phyloP scores from a whole-genome alignment of 2,797 vertebrate species.

The Semaprochilodus insignis region DNA sequence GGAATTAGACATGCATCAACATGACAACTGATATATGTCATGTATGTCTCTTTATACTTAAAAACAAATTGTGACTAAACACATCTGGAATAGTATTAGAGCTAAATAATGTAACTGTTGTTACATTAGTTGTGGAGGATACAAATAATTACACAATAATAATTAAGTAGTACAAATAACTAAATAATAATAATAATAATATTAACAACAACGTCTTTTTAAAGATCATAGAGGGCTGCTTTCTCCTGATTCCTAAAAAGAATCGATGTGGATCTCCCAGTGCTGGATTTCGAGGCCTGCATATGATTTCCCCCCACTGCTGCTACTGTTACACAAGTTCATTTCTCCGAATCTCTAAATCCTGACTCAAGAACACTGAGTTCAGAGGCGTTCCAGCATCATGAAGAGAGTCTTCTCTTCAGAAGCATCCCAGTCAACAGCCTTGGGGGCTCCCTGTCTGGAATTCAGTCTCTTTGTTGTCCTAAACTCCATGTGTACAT shows the following conservation, averaged over 20 bases:
- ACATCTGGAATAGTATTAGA: no score
- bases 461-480: slow-evolving; percentile 47
- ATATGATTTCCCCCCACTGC: background rate
- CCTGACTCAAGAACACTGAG: background rate
- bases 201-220: no score
- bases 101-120: no score
- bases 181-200: no score
- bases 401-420: slow-evolving; percentile 19
- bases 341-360: slow-evolving; percentile 4
- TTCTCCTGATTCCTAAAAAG: background rate
- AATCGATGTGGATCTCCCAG: background rate
- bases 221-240: no score
- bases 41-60: no score
- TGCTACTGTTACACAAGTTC: slow-evolving; percentile 13
- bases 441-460: slow-evolving; percentile 41
- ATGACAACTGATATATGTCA: no score
- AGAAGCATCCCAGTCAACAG: slow-evolving; percentile 29
- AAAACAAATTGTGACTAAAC: no score
- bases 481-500: slow-evolving; percentile 39
- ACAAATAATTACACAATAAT: no score
- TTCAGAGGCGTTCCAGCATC: slow-evolving; percentile 12
- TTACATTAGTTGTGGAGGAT: no score
- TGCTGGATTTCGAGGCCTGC: background rate
- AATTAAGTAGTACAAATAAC: no score
- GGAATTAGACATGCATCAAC: no score